Conservation (phyloP, 1,140 invertebrate genomes). For the Nephila pilipes region DNA sequence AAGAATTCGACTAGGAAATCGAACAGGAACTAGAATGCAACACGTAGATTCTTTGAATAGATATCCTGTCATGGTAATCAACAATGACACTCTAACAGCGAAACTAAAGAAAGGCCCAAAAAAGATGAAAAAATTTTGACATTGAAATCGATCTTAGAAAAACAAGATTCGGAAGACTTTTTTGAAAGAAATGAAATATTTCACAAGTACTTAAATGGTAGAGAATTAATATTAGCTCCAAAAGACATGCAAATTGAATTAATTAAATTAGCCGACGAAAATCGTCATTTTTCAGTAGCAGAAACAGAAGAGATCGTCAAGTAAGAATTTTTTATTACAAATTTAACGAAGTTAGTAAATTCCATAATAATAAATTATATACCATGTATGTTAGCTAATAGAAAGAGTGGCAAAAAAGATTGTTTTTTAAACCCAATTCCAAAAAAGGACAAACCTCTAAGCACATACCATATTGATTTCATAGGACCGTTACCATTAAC, state of each 20-base stretch:
- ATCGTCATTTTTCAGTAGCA: no score
- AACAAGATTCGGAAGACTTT: no score
- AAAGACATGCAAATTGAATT: background rate
- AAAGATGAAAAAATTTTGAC: background rate
- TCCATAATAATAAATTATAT: background rate
- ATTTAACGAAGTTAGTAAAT: background rate
- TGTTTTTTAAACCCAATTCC: no score
- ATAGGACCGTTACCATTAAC: background rate
- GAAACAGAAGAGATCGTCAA: no score
- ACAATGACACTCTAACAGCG: no score
- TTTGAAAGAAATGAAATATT: background rate
- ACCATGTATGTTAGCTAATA: background rate
- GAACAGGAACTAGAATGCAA: background rate
- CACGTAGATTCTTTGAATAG: background rate
- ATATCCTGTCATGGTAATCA: background rate
- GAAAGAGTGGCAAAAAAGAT: no score
- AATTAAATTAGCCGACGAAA: no score
- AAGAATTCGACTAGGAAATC: no score
- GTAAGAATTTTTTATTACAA: no score
- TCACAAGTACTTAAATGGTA: background rate
- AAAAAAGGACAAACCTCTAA: no score
- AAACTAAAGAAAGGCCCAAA: background rate
- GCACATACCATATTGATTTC: no score
- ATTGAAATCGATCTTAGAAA: background rate
- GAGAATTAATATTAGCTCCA: no score